Percentiles rank a stretch among this genome's conserved stretches.
Evolutionary conservation across 2,888 invertebrate genomes (phyloP).

Genomic region (Caradrina kadenii): DNA sequence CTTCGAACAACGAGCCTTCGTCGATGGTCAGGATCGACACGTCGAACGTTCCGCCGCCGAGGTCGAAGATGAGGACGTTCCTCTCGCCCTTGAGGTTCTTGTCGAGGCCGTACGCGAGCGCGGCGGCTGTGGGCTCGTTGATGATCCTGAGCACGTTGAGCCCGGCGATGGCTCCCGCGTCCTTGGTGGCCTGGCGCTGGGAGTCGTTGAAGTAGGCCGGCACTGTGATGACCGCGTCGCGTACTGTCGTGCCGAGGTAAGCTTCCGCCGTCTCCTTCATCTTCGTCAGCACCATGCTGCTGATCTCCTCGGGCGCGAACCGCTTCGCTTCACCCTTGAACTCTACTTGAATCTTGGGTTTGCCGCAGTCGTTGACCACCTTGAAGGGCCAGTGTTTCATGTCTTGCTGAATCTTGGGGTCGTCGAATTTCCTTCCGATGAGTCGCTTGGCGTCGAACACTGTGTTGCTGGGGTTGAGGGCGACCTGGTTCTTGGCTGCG

Average conservation of each 20-base stretch:
- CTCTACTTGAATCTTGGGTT: constrained; percentile 93
- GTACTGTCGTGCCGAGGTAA: constrained; percentile 92
- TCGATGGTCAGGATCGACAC: constrained; percentile 97
- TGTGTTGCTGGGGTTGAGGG: constrained; percentile 94
- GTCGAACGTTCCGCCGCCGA: constrained; percentile 97
- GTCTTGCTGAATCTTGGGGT: constrained; percentile 94
- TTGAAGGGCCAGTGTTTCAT: constrained; percentile 96
- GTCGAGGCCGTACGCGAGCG: constrained; percentile 95
- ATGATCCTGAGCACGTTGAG: constrained; percentile 97
- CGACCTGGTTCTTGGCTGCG: constrained; percentile 93
- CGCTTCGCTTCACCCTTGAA: constrained; percentile 92
- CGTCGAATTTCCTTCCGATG: constrained; percentile 94
- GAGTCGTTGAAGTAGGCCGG: constrained; percentile 95
- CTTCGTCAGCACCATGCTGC: constrained; percentile 95
- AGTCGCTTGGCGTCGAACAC: constrained; percentile 94
- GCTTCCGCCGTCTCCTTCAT: constrained; percentile 95
- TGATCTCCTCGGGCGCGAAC: constrained; percentile 93
- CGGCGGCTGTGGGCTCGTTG: constrained; percentile 97
- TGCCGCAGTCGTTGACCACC: constrained; percentile 92
- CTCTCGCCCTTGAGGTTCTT: constrained; percentile 94
- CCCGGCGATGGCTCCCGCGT: constrained; percentile 96
- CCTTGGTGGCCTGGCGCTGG: constrained; percentile 95
- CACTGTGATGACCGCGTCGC: constrained; percentile 94
- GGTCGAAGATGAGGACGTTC: constrained; percentile 94
- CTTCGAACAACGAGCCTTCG: constrained; percentile 95